A percentile compares a stretch with the other conserved stretches of the same genome.
Conservation (phyloP, 2,888 invertebrate genomes). For the Mechanitis messenoides region DNA sequence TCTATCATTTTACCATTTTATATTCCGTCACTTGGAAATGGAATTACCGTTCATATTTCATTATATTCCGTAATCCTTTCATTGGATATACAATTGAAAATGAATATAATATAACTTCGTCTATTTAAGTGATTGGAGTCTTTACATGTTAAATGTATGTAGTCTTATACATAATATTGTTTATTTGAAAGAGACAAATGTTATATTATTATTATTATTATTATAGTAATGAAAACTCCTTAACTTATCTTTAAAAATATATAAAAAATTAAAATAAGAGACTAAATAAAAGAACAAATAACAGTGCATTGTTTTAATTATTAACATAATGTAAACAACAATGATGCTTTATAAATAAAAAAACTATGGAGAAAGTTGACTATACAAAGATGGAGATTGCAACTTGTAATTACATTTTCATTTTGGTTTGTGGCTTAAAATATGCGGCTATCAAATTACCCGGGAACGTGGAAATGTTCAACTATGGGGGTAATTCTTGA, state of each 20-base stretch:
- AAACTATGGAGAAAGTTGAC: conserved; percentile 14
- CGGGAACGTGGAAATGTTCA: conserved; percentile 18
- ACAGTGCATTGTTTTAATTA: no score
- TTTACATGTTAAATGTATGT: no score
- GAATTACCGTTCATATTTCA: conserved; percentile 5
- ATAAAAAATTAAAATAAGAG: no score
- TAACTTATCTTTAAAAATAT: neutral
- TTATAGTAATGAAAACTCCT: no score
- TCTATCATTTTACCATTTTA: conserved; percentile 1
- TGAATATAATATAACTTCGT: neutral
- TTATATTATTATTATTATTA: no score
- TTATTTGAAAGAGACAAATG: no score
- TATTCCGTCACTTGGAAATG: conserved; percentile 4
- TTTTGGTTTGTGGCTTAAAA: conserved; percentile 31
- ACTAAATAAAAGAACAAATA: no score
- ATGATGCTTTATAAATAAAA: neutral
- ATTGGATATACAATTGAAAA: neutral
- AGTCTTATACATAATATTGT: no score
- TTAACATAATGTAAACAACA: no score
- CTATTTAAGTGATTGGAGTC: no score
- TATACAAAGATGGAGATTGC: conserved; percentile 20
- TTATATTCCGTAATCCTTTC: neutral
- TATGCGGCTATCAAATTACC: conserved; percentile 23
- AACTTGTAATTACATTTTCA: conserved; percentile 30
- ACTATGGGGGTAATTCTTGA: conserved; percentile 34